Percentiles rank a stretch among this genome's conserved stretches.
Evolutionary conservation across 2,113 vertebrate genomes (phyloP).

Genomic region (Amphilophus citrinellus): DNA sequence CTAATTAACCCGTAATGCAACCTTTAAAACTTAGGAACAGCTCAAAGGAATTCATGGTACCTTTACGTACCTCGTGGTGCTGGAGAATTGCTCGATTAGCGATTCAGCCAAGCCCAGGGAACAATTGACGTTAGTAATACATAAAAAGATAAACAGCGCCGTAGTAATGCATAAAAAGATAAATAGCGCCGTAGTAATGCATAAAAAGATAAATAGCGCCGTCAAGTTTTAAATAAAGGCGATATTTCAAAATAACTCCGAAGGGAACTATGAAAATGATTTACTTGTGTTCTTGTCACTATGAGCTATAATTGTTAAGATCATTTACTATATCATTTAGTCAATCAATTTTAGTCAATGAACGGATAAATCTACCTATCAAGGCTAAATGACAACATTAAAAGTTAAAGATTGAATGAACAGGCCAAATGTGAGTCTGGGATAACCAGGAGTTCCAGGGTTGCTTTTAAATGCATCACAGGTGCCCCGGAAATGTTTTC

Average conservation of each 20-base stretch:
- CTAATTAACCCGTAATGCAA: too few relatives aligned
- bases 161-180: too few relatives aligned
- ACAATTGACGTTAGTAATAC: accelerated
- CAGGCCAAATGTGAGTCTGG: background rate
- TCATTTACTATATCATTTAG: background rate
- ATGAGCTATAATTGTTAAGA: background rate
- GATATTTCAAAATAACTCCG: background rate
- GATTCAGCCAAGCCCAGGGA: background rate
- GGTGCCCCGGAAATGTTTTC: conserved; percentile 56
- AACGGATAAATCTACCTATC: background rate
- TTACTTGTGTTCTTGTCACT: background rate
- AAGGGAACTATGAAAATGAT: background rate
- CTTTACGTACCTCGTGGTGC: background rate
- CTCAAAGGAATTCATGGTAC: background rate
- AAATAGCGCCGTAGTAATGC: background rate
- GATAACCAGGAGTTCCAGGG: background rate
- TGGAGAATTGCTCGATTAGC: too few relatives aligned
- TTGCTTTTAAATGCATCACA: conserved; percentile 44
- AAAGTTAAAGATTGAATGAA: background rate
- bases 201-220: background rate
- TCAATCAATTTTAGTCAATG: background rate
- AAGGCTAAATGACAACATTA: background rate
- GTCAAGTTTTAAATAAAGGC: background rate
- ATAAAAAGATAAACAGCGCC: background rate
- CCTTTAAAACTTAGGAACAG: background rate